Conservation (phyloP, 2,797 vertebrate species). For the Diplodus sargus region DNA sequence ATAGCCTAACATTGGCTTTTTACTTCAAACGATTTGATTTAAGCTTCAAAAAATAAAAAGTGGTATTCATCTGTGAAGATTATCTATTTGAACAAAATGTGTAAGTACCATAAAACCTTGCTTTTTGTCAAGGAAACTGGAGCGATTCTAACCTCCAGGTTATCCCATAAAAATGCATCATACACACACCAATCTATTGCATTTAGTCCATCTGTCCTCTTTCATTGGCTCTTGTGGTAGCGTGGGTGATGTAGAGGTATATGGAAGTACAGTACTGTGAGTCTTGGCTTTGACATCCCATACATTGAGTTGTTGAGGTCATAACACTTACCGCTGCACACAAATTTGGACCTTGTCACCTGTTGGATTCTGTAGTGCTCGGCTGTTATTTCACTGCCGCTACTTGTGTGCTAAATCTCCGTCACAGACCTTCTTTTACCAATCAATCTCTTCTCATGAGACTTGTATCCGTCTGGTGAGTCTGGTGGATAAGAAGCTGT, state of each 20-base stretch:
- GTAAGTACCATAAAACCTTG: no score
- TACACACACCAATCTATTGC: not conserved
- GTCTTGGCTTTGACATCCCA: not conserved
- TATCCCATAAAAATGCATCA: no score
- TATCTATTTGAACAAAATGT: no score
- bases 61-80: no score
- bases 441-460: not conserved
- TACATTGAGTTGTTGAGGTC: not conserved
- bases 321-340: not conserved
- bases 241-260: not conserved
- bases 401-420: not conserved
- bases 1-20: no score
- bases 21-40: no score
- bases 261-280: no score
- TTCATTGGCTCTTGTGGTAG: not conserved
- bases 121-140: no score
- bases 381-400: not conserved
- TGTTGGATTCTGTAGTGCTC: not conserved
- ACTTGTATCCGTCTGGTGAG: not conserved
- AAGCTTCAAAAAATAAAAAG: no score
- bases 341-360: constrained; percentile 1
- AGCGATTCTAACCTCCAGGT: no score
- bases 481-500: not conserved
- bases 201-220: constrained; percentile 1
- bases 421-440: not conserved